Conservation (phyloP, 2,113 vertebrate genomes). For the Poeciliopsis turrubarensis region DNA sequence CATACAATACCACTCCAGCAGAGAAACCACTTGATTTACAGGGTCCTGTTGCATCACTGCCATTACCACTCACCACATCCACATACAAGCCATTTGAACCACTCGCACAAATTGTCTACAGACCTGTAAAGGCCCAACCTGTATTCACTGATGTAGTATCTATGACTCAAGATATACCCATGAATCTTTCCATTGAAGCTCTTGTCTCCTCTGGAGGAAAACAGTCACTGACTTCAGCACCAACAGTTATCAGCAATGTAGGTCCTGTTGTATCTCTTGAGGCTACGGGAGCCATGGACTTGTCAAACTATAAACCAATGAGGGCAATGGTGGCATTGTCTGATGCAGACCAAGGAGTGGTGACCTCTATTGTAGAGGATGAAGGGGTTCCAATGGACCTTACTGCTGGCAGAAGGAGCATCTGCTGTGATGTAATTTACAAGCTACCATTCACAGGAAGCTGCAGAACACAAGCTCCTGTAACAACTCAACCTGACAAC, state of each 20-base stretch:
- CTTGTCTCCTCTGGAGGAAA: conserved; percentile 75
- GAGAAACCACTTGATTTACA: conserved; percentile 86
- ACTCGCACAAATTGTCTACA: conserved; percentile 80
- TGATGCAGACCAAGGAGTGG: conserved; percentile 81
- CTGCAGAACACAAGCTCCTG: conserved; percentile 88
- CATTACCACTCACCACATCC: conserved; percentile 87
- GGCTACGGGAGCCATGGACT: conserved; percentile 88
- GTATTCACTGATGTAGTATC: conserved; percentile 57
- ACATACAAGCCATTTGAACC: conserved; percentile 86
- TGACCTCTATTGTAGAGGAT: conserved; percentile 91
- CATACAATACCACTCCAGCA: conserved; percentile 78
- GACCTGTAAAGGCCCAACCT: conserved; percentile 74
- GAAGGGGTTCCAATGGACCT: conserved; percentile 94
- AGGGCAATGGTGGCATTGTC: conserved; percentile 88
- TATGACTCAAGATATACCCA: conserved; percentile 80
- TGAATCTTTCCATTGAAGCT: conserved; percentile 89
- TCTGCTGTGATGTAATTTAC: conserved; percentile 97
- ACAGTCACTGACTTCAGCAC: conserved; percentile 77
- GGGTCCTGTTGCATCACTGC: conserved; percentile 79
- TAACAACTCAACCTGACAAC: conserved; percentile 88
- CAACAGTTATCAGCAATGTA: conserved; percentile 80
- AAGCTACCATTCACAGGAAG: conserved; percentile 94
- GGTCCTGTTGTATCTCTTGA: conserved; percentile 66
- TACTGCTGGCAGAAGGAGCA: conserved; percentile 90
- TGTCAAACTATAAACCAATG: conserved; percentile 90